Conservation (phyloP, 2,888 invertebrate genomes). For the Stictocephala bisonia region DNA sequence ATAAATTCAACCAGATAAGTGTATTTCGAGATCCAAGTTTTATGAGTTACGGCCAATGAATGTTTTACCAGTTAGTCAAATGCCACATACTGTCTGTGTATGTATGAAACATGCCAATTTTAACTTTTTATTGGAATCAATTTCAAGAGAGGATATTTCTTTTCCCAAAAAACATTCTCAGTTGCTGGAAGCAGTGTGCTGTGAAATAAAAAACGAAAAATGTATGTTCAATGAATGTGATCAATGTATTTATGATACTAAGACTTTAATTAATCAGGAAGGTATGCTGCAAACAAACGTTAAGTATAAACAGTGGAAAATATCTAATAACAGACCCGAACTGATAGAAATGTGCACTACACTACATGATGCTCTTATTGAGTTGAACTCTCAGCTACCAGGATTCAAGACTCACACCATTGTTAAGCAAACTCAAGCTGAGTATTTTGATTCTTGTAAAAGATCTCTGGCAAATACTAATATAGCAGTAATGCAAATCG, state of each 20-base stretch:
- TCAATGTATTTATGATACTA: not conserved
- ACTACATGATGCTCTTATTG: not conserved
- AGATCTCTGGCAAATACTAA: not conserved
- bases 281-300: not conserved
- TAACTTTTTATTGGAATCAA: not conserved
- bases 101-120: constrained; percentile 3
- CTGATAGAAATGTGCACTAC: not conserved
- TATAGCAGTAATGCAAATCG: not conserved
- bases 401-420: not conserved
- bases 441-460: not conserved
- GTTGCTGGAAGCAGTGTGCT: not conserved
- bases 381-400: not conserved
- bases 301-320: constrained; percentile 13
- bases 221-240: constrained; percentile 24
- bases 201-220: not conserved
- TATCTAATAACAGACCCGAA: not conserved
- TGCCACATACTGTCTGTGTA: constrained; percentile 26
- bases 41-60: not conserved
- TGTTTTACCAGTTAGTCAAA: constrained; percentile 9
- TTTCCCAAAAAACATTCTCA: not conserved
- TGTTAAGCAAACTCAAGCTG: not conserved
- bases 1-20: not conserved
- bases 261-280: not conserved
- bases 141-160: not conserved
- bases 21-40: constrained; percentile 8